Base-by-base conservation (phyloP, 2,797 vertebrate genomes). In the Calcarius lapponicus region DNA sequence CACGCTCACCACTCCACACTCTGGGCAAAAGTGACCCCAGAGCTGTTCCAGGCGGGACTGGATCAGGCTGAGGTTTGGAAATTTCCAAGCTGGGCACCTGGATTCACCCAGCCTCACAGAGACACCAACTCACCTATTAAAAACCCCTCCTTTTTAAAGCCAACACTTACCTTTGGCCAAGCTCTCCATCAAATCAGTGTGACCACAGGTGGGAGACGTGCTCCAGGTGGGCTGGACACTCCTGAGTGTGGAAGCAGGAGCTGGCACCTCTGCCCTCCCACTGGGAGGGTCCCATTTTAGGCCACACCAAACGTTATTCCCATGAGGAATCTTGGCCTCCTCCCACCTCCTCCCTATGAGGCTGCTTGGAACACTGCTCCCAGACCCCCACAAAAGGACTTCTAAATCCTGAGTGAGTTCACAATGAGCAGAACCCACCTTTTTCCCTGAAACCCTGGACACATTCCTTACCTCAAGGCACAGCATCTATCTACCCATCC, bases 351-450 rank as follows among this genome's bases (percentile, higher is more conserved):
- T 24, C 45, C 2, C 1, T 0, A 2, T 0, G 4, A 53, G 34
- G 65, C 11, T 54, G 50, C 54, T 50, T 12, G 9, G 43, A 76
- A 54, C 10, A 6, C 7, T 6, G 8, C 38, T 47, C 24, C 0
- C 0, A 32, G 36, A 32, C 0, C 0, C 13, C 20, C 31, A 17
- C 12, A 10, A 48, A 20, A 43, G 11, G 54, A 28, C 45, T 42
- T 34, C 62, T 26, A 69, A 56, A 56, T 3, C 32, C 76, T 31
- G 69, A 36, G 56, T 0, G 8, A 21, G 38, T 17, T 2, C 19
- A 16, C n/a, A 11, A 1, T 1, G 18, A 19, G 4, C 65, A 64
- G 9, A 89, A 8, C 50, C 10, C 25, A n/a, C 11, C 17, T 29
- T 58, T 40, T 45, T 4, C 54, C 38, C 72, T n/a, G 32, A 20